Evolutionary conservation across 2,797 vertebrate species (phyloP), one percentile per base, ranked within the genome.

Genomic region (Siniperca obscura): DNA sequence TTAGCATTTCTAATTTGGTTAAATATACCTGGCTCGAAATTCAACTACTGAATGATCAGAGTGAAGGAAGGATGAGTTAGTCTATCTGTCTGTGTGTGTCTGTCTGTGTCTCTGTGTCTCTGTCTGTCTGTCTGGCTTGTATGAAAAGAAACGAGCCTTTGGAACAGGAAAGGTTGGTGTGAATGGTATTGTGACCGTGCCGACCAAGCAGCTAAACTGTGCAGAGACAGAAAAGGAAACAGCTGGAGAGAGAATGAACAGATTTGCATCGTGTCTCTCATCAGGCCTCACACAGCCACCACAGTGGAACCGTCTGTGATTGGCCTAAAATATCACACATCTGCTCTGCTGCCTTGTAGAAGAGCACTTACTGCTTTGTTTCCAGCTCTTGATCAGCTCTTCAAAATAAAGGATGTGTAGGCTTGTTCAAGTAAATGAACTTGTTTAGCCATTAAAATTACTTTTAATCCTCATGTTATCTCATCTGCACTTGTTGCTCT

Each of bases 131-230:
- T 10, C 36, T 22, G 52, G 2, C 53, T 27, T 48, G 67, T 25
- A 17, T 67, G 30, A 22, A 55, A 22, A 30, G 17, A 30, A 67
- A 60, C 44, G 19, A 55, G 67, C 65, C 46, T 84, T 73, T 70
- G 62, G 76, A 82, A 76, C 82, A 78, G 79, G 85, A 91, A 84
- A 81, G 70, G 74, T 68, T 80, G 89, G 86, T 87, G 86, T 86
- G 90, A 86, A 72, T 70, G 80, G 84, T 82, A 84, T 69, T 57
- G 76, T 79, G 81, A 74, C 48, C 38, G 42, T 82, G 82, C 74
- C 82, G 77, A 88, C 64, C 68, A 74, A 80, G 81, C 76, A 82
- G 80, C 57, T 72, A 48, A 81, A 85, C 81, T 67, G 76, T 73
- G 53, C 60, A 44, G 30, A 74, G 70, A 57, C 55, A 72, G 62